Base-by-base conservation (phyloP, 2,113 vertebrate species). In the Notechis scutatus region DNA sequence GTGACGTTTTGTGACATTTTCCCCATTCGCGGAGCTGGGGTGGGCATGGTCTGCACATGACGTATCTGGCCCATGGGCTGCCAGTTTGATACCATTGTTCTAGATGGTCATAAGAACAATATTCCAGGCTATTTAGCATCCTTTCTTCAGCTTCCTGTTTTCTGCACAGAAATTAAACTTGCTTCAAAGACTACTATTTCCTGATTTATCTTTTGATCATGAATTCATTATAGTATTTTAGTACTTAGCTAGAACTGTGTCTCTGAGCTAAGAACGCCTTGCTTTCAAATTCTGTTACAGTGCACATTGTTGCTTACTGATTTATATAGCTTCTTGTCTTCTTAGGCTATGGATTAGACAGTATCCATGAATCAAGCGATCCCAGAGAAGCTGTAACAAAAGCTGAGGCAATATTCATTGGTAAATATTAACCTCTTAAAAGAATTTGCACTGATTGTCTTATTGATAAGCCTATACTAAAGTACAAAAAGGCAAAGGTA, bases 361-460 rank as follows among this genome's bases (percentile, higher is more conserved):
- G 98, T 91, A 98, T 99, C 95, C 98, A 99, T 3, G 98, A 99
- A 94, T 97, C 97, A 18, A n/a, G 95, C 3, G 97, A 99, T 94
- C 98, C 98, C 0, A 96, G 98, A 21, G 97, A 98, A 26, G 98
- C 98, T 1, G 96, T 98, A 69, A 96, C 96, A 47, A 98, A 97
- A 94, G 98, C 98, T 2, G 97, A 98, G 95, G 98, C 96, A 26
- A 98, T 99, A 91, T 99, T 99, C 87, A 98, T 99, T 1, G 98
- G 98, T 99, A 95, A 97, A 96, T 95, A 92, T 93, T 91, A 90
- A 1, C 94, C 88, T 18, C 90, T 92, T 15, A 20, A 57, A 26
- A 85, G 12, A 21, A 39, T 52, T 94, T 8, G 39, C 56, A 47
- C 9, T 14, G 18, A 14, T 34, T 42, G 11, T 21, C 20, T 34